These are phyloP conservation scores for Drosophila hydei DNA, from an alignment of 1,140 invertebrate genomes.

Conservation along the genomic window DNA sequence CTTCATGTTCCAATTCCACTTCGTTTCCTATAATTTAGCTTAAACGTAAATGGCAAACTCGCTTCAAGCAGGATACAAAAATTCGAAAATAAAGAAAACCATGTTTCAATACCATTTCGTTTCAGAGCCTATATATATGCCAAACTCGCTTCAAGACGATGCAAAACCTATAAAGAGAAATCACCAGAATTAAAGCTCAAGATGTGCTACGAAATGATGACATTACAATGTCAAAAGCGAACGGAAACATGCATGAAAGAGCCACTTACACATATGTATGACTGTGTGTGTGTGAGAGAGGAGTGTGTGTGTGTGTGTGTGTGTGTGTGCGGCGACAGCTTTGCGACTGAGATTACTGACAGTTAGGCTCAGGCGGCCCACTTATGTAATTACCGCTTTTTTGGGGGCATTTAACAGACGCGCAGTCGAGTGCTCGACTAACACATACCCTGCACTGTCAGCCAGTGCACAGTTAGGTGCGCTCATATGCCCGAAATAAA, in stretches of 20 bases:
- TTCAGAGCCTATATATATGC: neutral
- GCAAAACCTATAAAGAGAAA: neutral
- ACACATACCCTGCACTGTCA: neutral
- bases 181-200: neutral
- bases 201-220: conserved; percentile 27
- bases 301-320: conserved; percentile 9
- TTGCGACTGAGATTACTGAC: conserved; percentile 35
- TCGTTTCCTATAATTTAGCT: neutral
- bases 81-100: no score
- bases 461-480: no score
- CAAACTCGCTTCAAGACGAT: neutral
- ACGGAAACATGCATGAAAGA: neutral
- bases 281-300: conserved; percentile 6
- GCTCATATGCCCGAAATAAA: no score
- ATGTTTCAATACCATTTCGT: no score
- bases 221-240: conserved; percentile 29
- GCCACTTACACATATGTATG: conserved; percentile 4
- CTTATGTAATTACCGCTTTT: conserved; percentile 52
- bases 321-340: conserved; percentile 7
- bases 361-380: conserved; percentile 30
- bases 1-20: neutral
- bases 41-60: no score
- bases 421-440: neutral
- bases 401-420: conserved; percentile 30
- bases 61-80: no score